Conservation (phyloP, 2,797 vertebrate species). For the Pseudochirops cupreus region DNA sequence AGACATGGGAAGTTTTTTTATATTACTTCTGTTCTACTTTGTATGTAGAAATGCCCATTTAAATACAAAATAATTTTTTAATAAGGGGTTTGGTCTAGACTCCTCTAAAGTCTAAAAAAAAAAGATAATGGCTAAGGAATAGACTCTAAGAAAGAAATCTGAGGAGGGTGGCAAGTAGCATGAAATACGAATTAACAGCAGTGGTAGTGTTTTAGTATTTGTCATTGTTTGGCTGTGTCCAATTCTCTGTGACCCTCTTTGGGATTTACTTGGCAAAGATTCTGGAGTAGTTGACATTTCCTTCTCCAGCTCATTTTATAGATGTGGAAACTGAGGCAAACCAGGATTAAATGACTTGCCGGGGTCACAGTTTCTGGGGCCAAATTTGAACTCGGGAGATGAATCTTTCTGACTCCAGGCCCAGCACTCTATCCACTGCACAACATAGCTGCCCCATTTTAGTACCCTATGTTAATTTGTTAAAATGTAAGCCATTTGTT, state of each 20-base stretch:
- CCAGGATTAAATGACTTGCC: neutral
- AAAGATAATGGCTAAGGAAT: neutral
- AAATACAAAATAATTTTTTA: neutral
- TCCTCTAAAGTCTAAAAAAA: neutral
- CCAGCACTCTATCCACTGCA: neutral
- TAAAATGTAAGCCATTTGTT: neutral
- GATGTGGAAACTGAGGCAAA: neutral
- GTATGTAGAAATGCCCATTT: neutral
- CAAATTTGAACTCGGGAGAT: neutral
- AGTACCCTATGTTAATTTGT: neutral
- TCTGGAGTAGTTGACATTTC: neutral
- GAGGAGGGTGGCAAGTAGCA: neutral
- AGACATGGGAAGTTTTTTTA: neutral
- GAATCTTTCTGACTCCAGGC: neutral
- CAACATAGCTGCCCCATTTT: neutral
- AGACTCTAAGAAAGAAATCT: neutral
- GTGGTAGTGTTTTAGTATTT: neutral
- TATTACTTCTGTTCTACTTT: neutral
- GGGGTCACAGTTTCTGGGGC: neutral
- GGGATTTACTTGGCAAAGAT: neutral
- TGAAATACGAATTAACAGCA: neutral
- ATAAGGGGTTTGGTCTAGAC: neutral
- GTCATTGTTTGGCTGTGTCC: neutral
- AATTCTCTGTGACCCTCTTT: neutral
- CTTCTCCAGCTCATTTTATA: neutral